These are phyloP conservation scores for Saxidomus purpurata DNA, from an alignment of 1,140 invertebrate genomes.

Conservation along the genomic window DNA sequence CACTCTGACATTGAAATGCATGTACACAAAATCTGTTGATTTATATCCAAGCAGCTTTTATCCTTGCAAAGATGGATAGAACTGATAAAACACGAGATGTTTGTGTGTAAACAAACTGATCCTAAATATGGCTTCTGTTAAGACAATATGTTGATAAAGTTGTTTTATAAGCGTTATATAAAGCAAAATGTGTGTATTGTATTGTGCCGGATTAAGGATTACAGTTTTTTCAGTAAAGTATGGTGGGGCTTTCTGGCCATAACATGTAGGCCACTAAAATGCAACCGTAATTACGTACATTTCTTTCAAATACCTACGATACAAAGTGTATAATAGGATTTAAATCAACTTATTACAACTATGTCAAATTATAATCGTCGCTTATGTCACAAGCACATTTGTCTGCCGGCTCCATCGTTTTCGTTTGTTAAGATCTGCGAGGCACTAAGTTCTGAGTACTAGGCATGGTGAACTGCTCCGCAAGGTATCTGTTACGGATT, in stretches of 20 bases:
- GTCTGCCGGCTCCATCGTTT: too few relatives aligned
- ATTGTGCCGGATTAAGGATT: background rate
- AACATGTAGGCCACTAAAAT: too few relatives aligned
- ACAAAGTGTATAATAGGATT: too few relatives aligned
- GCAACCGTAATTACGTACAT: too few relatives aligned
- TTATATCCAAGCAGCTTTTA: background rate
- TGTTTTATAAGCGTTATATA: background rate
- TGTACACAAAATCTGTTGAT: background rate
- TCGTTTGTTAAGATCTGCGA: too few relatives aligned
- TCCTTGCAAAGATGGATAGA: background rate
- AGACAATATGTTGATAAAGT: background rate
- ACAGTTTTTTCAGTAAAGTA: background rate
- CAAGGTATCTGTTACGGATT: too few relatives aligned
- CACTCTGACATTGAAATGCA: constrained; percentile 1
- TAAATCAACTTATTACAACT: too few relatives aligned
- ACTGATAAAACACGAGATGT: background rate
- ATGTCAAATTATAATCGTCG: too few relatives aligned
- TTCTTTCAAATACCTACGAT: too few relatives aligned
- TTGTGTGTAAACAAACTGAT: constrained; percentile 8
- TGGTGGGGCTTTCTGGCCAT: background rate
- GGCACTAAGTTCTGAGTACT: too few relatives aligned
- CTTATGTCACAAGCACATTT: too few relatives aligned
- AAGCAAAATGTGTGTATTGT: background rate
- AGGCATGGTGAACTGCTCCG: too few relatives aligned
- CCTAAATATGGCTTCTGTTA: background rate